phyloP scores from a whole-genome alignment of 2,888 invertebrate species.

The Dione vanillae region DNA sequence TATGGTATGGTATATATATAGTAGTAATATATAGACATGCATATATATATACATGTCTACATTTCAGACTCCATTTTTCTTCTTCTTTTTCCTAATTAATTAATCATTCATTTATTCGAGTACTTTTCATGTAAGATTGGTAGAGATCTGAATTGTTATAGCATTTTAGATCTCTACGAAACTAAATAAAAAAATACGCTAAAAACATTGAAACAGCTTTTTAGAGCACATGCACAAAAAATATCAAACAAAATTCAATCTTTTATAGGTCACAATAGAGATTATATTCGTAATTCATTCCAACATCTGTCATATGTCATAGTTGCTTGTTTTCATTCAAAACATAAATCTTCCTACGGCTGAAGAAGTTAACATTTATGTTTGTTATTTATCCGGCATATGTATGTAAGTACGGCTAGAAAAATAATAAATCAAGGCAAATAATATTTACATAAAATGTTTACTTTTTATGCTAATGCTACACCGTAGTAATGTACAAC shows the following conservation, averaged over 20 bases:
- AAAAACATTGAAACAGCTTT: constrained; percentile 7
- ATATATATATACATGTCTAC: too few species aligned
- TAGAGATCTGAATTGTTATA: too few species aligned
- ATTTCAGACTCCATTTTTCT: too few species aligned
- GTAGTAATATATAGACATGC: too few species aligned
- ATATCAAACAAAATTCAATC: neutral
- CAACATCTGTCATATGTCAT: neutral
- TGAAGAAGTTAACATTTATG: constrained; percentile 11
- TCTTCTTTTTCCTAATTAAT: too few species aligned
- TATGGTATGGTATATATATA: too few species aligned
- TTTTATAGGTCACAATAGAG: neutral
- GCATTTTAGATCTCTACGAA: neutral
- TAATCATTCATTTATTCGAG: too few species aligned
- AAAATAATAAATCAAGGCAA: constrained; percentile 3
- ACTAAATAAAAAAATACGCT: neutral
- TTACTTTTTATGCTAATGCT: neutral
- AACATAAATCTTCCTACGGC: constrained; percentile 27
- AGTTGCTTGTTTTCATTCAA: constrained; percentile 19
- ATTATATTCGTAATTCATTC: neutral
- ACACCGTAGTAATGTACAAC: neutral
- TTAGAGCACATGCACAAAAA: neutral
- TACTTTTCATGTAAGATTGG: too few species aligned
- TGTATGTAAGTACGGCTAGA: neutral
- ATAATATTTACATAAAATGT: constrained; percentile 2
- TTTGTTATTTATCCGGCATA: constrained; percentile 13